phyloP scores from a whole-genome alignment of 2,113 vertebrate species.

The Albula goreensis region DNA sequence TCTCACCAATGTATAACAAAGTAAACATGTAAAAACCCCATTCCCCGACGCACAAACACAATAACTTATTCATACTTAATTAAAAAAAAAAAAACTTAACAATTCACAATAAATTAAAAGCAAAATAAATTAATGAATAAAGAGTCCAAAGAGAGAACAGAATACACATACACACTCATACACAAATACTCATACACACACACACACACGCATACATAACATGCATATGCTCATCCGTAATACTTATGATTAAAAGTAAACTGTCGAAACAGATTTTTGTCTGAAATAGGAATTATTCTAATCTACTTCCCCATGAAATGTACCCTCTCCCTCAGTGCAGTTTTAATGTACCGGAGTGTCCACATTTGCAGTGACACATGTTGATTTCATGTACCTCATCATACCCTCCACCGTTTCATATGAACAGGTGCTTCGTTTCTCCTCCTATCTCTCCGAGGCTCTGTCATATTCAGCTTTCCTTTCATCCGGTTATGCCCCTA shows the following conservation, averaged over 20 bases:
- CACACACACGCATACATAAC: conserved; percentile 4
- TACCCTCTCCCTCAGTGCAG: conserved; percentile 56
- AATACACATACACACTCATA: conserved; percentile 50
- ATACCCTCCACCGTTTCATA: neutral
- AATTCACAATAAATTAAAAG: conserved; percentile 64
- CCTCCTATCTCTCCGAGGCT: neutral
- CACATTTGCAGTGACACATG: neutral
- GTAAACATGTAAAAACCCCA: neutral
- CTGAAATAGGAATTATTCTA: conserved; percentile 58
- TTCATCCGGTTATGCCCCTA: neutral
- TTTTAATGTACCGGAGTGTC: conserved; percentile 49
- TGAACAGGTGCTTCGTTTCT: neutral
- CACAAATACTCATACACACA: conserved; percentile 45
- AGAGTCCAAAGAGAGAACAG: conserved; percentile 27
- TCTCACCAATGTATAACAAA: conserved; percentile 19
- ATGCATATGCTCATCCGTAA: conserved; percentile 9
- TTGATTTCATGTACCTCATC: neutral
- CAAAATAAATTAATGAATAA: conserved; percentile 72
- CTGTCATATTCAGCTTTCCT: neutral
- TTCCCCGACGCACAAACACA: neutral
- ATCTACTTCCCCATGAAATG: conserved; percentile 20
- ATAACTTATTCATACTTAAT: conserved; percentile 26
- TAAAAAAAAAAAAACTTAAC: conserved; percentile 28
- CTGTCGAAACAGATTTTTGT: neutral
- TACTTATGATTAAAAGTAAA: conserved; percentile 55